Percentiles rank a stretch among this genome's conserved stretches.
phyloP scores from a whole-genome alignment of 2,113 vertebrate species.

The Trachemys scripta region DNA sequence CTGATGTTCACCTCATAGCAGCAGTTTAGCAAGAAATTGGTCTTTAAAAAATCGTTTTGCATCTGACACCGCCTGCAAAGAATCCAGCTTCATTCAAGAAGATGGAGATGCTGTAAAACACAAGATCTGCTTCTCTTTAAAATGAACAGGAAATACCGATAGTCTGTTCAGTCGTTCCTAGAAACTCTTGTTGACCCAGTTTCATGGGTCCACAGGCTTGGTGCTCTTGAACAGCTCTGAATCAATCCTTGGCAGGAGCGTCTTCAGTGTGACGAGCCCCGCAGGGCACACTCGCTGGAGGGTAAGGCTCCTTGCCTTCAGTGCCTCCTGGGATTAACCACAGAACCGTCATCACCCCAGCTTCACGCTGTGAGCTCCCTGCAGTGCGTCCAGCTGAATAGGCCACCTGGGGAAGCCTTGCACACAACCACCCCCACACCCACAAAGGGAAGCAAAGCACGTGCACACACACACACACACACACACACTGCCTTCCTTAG shows the following conservation, averaged over 20 bases:
- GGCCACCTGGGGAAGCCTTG: background rate
- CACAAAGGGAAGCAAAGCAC: background rate
- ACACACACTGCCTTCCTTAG: too few species aligned
- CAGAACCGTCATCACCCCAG: background rate
- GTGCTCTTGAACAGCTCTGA: background rate
- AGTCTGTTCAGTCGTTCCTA: background rate
- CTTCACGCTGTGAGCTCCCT: background rate
- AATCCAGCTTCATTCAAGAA: background rate
- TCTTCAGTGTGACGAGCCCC: background rate
- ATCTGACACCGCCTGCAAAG: background rate
- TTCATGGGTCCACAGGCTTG: background rate
- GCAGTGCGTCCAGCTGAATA: background rate
- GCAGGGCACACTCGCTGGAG: background rate
- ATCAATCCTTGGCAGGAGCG: background rate
- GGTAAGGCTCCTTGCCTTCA: background rate
- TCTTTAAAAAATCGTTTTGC: background rate
- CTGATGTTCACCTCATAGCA: background rate
- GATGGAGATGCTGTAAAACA: background rate
- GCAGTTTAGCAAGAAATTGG: background rate
- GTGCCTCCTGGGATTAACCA: background rate
- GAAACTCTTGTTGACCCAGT: background rate
- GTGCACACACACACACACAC: accelerated
- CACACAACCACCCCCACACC: too few species aligned
- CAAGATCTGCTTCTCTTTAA: background rate
- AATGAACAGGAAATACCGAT: background rate